Base-by-base conservation (phyloP, 2,113 vertebrate genomes). In the Tapirus terrestris region DNA sequence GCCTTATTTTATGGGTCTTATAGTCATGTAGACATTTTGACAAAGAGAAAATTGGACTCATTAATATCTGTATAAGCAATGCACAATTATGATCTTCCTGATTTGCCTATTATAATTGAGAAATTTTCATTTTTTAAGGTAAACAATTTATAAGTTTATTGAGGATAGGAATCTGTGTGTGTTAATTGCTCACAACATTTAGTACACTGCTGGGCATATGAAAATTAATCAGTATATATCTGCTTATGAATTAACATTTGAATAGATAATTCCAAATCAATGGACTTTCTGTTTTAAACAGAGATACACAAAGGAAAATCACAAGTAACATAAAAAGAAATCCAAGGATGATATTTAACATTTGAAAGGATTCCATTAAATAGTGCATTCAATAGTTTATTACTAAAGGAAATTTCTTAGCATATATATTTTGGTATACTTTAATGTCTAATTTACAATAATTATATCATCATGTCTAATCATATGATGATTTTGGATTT, bases 351-450 rank as follows among this genome's bases (percentile, higher is more conserved):
- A 6, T 68, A 61, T 61, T 96, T 96, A 95, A 92, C 67, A 95
- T 77, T 89, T 94, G 58, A 91, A 97, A 93, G 4, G 2, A 87
- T 84, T 33, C 10, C 51, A 89, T 36, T 96, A 83, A 88, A 70
- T 84, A 91, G 12, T 56, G 72, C 14, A 58, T 88, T 90, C 25
- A 84, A 75, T 48, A 75, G 20, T 23, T 33, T 45, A 16, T 96
- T 79, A 17, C 61, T 86, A n/a, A 81, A 77, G 29, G 14, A 56
- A 92, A 90, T 92, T 94, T n/a, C 29, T 88, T 92, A 73, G 73
- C 67, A 83, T 94, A 60, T 89, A 91, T 89, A 91, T 89, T 76
- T 96, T 89, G 33, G 29, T 92, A 84, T 51, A 77, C 23, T 29
- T 95, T 89, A 86, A 33, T 92, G 29, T 43, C 58, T 6, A 92